Percentiles rank a stretch among this genome's conserved stretches.
These are phyloP conservation scores for Stegana nigrithorax DNA, from an alignment of 2,888 invertebrate genomes.

Conservation along the genomic window DNA sequence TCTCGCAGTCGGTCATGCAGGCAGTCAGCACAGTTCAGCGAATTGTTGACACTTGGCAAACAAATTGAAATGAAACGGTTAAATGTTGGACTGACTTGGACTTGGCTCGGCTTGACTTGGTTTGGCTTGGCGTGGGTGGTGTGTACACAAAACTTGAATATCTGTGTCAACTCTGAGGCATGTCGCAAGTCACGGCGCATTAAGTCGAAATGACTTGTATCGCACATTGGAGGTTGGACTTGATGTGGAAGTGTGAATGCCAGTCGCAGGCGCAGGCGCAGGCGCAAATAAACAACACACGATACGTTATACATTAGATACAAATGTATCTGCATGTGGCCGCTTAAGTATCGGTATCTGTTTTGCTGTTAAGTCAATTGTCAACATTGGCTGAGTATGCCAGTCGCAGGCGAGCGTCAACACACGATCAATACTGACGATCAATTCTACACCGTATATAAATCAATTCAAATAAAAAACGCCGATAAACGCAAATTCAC, in stretches of 20 bases:
- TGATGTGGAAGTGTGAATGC: neutral
- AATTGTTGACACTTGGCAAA: constrained; percentile 37
- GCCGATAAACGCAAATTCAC: constrained; percentile 11
- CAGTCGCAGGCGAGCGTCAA: constrained; percentile 46
- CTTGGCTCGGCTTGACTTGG: neutral
- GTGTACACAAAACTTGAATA: constrained; percentile 50
- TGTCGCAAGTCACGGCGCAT: too few species aligned
- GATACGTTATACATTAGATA: neutral
- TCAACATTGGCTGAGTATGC: constrained; percentile 59
- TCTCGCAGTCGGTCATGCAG: too few species aligned
- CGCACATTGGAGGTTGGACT: neutral
- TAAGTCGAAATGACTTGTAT: too few species aligned
- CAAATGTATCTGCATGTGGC: neutral
- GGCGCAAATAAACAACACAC: neutral
- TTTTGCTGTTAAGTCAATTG: constrained; percentile 22
- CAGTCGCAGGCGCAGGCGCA: neutral
- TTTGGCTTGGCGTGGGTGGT: constrained; percentile 49
- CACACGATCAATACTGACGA: constrained; percentile 8
- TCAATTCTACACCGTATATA: constrained; percentile 27
- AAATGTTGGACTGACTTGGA: constrained; percentile 17
- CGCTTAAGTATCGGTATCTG: neutral
- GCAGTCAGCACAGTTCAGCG: constrained; percentile 36
- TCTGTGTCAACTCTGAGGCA: constrained; percentile 57
- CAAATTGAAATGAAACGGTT: constrained; percentile 39
- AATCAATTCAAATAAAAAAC: constrained; percentile 43